Evolutionary conservation across 2,113 vertebrate genomes (phyloP).

Genomic region (zebrafish (Danio rerio)): DNA sequence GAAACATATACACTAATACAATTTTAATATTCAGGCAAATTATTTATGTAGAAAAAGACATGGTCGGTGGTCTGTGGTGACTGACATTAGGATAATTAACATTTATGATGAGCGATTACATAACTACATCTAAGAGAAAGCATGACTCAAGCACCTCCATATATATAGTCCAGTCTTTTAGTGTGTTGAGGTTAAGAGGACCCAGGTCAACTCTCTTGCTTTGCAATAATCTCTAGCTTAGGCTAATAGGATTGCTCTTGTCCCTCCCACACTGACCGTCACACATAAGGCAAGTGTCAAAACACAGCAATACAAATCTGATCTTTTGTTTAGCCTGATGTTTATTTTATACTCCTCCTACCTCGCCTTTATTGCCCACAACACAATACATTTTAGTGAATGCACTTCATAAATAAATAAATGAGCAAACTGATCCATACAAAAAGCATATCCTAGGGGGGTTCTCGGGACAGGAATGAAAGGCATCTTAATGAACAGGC

Average conservation of each 20-base stretch:
- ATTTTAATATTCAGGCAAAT: too few relatives aligned
- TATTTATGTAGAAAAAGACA: too few relatives aligned
- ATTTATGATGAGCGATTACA: slow-evolving; percentile 13
- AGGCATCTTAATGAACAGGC: background rate
- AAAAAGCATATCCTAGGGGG: background rate
- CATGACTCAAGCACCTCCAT: slow-evolving; percentile 30
- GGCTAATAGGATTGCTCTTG: slow-evolving; percentile 72
- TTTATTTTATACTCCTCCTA: background rate
- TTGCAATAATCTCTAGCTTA: slow-evolving; percentile 74
- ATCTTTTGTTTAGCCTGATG: background rate
- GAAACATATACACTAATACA: background rate
- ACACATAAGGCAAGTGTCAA: slow-evolving; percentile 59
- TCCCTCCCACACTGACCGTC: slow-evolving; percentile 18
- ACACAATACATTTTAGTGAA: slow-evolving; percentile 8
- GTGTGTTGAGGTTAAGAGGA: slow-evolving; percentile 38
- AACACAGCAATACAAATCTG: slow-evolving; percentile 52
- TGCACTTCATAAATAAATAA: background rate
- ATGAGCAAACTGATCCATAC: background rate
- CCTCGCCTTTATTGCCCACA: background rate
- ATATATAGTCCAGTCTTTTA: slow-evolving; percentile 50
- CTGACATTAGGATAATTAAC: background rate
- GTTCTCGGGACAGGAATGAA: background rate
- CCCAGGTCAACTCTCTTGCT: slow-evolving; percentile 59
- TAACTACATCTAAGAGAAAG: slow-evolving; percentile 46
- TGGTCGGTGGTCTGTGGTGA: too few relatives aligned